Percentiles rank a stretch among this genome's conserved stretches.
These are phyloP conservation scores for Progne subis DNA, from an alignment of 2,113 vertebrate species.

Conservation along the genomic window DNA sequence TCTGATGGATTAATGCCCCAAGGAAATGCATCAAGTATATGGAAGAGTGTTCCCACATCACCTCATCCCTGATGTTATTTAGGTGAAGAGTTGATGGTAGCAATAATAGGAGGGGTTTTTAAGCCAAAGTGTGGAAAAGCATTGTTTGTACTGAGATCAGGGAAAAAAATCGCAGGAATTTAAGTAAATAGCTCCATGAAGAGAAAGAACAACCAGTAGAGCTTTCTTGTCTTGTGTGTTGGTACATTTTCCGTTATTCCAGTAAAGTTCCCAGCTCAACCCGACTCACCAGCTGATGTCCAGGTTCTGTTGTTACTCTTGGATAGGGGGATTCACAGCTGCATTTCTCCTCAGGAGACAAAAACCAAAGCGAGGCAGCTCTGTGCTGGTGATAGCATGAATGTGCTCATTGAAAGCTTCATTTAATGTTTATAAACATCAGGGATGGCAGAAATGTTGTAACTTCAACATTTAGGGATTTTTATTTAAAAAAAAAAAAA, in stretches of 20 bases:
- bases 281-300: not conserved
- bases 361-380: not conserved
- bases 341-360: not conserved
- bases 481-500: not conserved
- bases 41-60: not conserved
- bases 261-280: not conserved
- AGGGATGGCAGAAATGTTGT: not conserved
- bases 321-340: not conserved
- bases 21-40: not conserved
- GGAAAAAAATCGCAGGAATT: not conserved
- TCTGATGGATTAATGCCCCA: not conserved
- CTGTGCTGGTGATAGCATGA: not conserved
- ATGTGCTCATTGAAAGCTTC: not conserved
- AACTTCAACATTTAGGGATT: not conserved
- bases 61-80: fast-evolving
- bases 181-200: not conserved
- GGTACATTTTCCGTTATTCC: not conserved
- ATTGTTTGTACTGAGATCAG: not conserved
- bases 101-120: not conserved
- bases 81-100: not conserved
- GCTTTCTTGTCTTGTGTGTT: not conserved
- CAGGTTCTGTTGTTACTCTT: not conserved
- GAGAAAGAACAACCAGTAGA: not conserved
- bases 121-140: not conserved
- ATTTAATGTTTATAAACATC: not conserved